phyloP scores from a whole-genome alignment of 2,113 vertebrate genomes.

The Hipposideros armiger region DNA sequence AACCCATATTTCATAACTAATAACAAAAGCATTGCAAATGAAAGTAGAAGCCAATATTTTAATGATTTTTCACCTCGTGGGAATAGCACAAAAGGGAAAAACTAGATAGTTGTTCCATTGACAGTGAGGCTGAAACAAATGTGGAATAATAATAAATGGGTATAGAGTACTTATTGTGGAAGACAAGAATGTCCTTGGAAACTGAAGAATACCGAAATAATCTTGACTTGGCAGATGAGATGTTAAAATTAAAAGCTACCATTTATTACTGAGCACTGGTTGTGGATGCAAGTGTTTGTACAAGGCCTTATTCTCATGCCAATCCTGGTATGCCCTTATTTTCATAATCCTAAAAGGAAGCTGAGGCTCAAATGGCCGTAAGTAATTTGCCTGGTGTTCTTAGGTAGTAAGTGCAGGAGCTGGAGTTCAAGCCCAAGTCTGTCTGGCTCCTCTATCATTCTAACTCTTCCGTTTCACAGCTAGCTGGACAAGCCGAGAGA shows the following conservation, averaged over 20 bases:
- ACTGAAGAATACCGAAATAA: not conserved
- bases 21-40: slow-evolving; percentile 36
- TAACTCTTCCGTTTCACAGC: not conserved
- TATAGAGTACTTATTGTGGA: not conserved
- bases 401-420: not conserved
- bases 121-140: slow-evolving; percentile 28
- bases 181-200: not conserved
- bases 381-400: not conserved
- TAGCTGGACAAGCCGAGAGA: not conserved
- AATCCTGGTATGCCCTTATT: not conserved
- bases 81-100: slow-evolving; percentile 35
- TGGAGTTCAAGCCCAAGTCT: not conserved
- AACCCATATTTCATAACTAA: slow-evolving; percentile 8
- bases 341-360: slow-evolving; percentile 1
- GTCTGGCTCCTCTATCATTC: not conserved
- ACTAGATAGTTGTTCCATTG: not conserved
- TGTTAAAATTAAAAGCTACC: slow-evolving; percentile 39
- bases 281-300: not conserved
- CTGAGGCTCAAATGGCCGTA: not conserved
- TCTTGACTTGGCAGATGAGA: slow-evolving; percentile 14
- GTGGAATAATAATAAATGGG: not conserved
- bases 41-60: not conserved
- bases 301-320: not conserved
- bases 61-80: not conserved
- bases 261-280: not conserved